A percentile compares a stretch with the other conserved stretches of the same genome.
phyloP scores from a whole-genome alignment of 2,888 invertebrate species.

The Limnephilus marmoratus region DNA sequence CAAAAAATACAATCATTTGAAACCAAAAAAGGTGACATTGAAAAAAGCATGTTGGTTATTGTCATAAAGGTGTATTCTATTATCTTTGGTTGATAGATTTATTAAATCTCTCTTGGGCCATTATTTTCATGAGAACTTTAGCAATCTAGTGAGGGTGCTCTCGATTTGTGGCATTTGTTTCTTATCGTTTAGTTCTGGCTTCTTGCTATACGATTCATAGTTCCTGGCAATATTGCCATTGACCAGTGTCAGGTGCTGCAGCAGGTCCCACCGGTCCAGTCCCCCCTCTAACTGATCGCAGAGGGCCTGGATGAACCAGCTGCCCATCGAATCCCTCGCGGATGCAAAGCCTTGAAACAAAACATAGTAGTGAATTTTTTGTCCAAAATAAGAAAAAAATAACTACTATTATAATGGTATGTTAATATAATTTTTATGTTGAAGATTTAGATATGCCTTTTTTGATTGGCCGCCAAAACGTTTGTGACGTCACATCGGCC shows the following conservation, averaged over 20 bases:
- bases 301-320: conserved; percentile 81
- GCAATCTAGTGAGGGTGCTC: conserved; percentile 38
- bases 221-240: conserved; percentile 85
- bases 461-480: too few species aligned
- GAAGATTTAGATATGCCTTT: background rate
- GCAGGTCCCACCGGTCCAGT: conserved; percentile 85
- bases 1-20: too few species aligned
- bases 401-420: too few species aligned
- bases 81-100: too few species aligned
- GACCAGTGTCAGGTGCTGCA: conserved; percentile 92
- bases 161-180: conserved; percentile 44
- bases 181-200: background rate
- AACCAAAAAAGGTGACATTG: too few species aligned
- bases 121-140: conserved; percentile 22
- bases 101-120: background rate
- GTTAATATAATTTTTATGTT: background rate
- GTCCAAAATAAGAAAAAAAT: too few species aligned
- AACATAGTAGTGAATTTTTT: background rate
- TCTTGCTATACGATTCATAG: background rate
- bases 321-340: background rate
- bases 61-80: too few species aligned
- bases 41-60: too few species aligned
- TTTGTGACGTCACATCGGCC: too few species aligned
- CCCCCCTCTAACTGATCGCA: conserved; percentile 87
- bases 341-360: conserved; percentile 25